phyloP scores from a whole-genome alignment of 2,113 vertebrate genomes.

The Passer montanus region DNA sequence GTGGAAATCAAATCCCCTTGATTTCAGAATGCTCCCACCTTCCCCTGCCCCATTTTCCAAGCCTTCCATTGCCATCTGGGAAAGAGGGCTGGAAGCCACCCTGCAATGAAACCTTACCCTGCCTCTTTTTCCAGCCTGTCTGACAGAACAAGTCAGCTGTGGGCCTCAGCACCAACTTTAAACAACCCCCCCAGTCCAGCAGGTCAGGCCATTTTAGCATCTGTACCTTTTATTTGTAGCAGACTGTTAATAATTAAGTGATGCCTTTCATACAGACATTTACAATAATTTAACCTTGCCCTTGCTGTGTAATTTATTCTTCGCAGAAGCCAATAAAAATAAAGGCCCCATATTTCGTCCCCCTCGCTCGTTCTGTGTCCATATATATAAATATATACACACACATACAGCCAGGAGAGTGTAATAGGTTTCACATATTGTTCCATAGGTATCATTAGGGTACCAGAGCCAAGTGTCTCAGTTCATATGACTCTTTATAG shows the following conservation, averaged over 20 bases:
- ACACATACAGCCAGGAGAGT: slow-evolving; percentile 5
- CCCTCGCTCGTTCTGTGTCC: not conserved
- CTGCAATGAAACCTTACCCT: slow-evolving; percentile 52
- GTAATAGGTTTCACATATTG: slow-evolving; percentile 73
- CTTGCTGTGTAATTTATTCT: slow-evolving; percentile 60
- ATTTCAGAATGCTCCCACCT: not conserved
- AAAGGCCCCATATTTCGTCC: slow-evolving; percentile 56
- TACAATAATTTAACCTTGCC: slow-evolving; percentile 70
- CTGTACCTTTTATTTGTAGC: slow-evolving; percentile 65
- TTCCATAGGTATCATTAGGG: slow-evolving; percentile 61
- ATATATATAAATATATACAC: slow-evolving; percentile 31
- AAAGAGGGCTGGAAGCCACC: not conserved
- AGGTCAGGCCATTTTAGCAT: slow-evolving; percentile 59
- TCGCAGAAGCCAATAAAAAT: slow-evolving; percentile 70
- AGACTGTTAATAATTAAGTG: slow-evolving; percentile 71
- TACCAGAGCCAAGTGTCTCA: slow-evolving; percentile 67
- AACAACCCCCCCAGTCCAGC: slow-evolving; percentile 28
- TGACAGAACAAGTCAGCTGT: slow-evolving; percentile 49
- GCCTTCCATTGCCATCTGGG: slow-evolving; percentile 30
- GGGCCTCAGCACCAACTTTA: slow-evolving; percentile 42
- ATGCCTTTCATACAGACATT: slow-evolving; percentile 70
- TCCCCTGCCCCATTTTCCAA: not conserved
- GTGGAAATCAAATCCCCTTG: not conserved
- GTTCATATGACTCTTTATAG: slow-evolving; percentile 67
- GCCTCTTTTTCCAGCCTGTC: slow-evolving; percentile 48